A percentile compares a stretch with the other conserved stretches of the same genome.
These are phyloP conservation scores for Polietes domitor DNA, from an alignment of 2,888 invertebrate genomes.

Conservation along the genomic window DNA sequence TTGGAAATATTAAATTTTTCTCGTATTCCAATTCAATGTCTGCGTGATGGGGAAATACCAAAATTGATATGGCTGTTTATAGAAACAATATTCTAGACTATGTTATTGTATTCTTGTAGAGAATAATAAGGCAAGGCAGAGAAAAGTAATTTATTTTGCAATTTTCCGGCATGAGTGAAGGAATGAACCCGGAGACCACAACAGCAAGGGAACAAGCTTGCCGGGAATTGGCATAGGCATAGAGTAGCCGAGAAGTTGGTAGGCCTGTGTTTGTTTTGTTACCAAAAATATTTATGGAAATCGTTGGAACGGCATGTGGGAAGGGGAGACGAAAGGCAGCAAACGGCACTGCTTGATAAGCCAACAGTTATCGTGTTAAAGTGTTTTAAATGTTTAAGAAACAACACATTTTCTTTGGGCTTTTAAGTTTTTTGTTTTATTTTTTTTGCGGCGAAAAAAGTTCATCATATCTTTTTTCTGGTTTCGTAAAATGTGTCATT, in stretches of 20 bases:
- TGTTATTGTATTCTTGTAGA: neutral
- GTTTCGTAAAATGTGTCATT: conserved; percentile 34
- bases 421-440: neutral
- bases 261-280: conserved; percentile 2
- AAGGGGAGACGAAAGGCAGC: neutral
- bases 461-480: neutral
- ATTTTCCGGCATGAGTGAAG: neutral
- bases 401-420: conserved; percentile 7
- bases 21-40: neutral
- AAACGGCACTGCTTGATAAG: neutral
- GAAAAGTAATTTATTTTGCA: conserved; percentile 31
- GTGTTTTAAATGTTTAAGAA: conserved; percentile 32
- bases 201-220: neutral
- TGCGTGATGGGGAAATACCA: neutral
- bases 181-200: neutral
- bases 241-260: neutral
- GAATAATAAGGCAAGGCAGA: neutral
- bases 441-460: conserved; percentile 6
- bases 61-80: conserved; percentile 6
- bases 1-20: conserved; percentile 15
- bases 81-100: neutral
- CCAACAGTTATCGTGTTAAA: conserved; percentile 1
- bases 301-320: neutral
- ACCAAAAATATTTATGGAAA: conserved; percentile 11
- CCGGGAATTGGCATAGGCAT: neutral